phyloP scores from a whole-genome alignment of 2,888 invertebrate genomes.

The Deroplatys truncata region DNA sequence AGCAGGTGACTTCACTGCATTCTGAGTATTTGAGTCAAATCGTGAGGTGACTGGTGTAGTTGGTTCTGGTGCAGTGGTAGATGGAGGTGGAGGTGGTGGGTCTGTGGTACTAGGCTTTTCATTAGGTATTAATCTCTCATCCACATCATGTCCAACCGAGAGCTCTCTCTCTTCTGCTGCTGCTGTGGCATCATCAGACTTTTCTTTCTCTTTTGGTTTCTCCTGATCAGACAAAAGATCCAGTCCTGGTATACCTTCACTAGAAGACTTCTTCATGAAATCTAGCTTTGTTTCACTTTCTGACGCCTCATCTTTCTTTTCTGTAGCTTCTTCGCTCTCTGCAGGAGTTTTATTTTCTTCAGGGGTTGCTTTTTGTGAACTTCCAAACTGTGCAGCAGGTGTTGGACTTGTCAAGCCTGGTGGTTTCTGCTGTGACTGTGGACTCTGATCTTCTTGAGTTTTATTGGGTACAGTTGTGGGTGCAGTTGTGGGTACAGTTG shows the following conservation, averaged over 20 bases:
- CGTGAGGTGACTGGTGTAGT: background rate
- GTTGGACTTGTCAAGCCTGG: background rate
- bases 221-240: conserved; percentile 57
- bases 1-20: background rate
- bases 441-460: background rate
- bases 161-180: conserved; percentile 20
- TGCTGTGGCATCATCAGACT: conserved; percentile 31
- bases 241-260: conserved; percentile 66
- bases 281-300: background rate
- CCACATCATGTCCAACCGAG: conserved; percentile 16
- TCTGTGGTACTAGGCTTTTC: background rate
- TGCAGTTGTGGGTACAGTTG: too few species aligned
- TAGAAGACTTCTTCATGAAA: conserved; percentile 22
- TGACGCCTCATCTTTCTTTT: conserved; percentile 1
- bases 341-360: conserved; percentile 22
- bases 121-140: conserved; percentile 4
- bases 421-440: background rate
- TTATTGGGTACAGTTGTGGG: background rate
- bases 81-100: background rate
- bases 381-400: background rate
- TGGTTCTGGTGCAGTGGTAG: background rate
- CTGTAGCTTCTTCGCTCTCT: conserved; percentile 29
- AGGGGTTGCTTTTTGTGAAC: background rate
- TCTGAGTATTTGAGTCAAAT: background rate
- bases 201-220: conserved; percentile 34